Evolutionary conservation across 2,797 vertebrate species (phyloP).

Genomic region (Fistularia tabacaria): DNA sequence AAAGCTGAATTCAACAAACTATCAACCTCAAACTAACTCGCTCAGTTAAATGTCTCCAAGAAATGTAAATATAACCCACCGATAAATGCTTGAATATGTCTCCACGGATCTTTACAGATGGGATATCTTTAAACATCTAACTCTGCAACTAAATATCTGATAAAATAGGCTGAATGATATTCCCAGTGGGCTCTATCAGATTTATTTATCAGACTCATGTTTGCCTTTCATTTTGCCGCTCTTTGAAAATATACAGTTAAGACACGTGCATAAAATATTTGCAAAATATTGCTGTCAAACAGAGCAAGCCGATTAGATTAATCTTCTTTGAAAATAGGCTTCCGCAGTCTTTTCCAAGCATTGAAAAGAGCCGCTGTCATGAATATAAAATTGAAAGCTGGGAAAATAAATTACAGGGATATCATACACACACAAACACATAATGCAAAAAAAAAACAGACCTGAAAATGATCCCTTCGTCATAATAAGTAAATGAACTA

Average conservation of each 20-base stretch:
- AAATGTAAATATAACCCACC: no score
- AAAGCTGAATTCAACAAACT: no score
- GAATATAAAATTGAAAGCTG: conserved; percentile 32
- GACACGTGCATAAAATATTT: conserved; percentile 5
- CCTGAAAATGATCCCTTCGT: conserved; percentile 58
- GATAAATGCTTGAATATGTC: no score
- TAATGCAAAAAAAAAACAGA: conserved; percentile 54
- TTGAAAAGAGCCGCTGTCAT: conserved; percentile 29
- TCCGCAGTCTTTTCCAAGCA: conserved; percentile 26
- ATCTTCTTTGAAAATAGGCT: conserved; percentile 14
- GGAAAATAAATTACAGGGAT: conserved; percentile 51
- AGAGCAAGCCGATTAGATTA: conserved; percentile 23
- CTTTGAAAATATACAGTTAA: conserved; percentile 10
- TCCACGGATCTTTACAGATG: no score
- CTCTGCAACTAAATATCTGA: no score
- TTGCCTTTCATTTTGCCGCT: background rate
- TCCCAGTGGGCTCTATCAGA: no score
- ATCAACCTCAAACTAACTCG: no score
- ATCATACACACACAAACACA: conserved; percentile 48
- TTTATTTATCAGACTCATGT: no score
- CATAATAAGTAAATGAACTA: background rate
- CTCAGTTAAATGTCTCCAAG: no score
- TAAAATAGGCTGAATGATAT: no score
- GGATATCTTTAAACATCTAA: no score
- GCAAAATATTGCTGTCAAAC: conserved; percentile 11